Percentiles rank a stretch among this genome's conserved stretches.
Conservation (phyloP, 2,888 invertebrate genomes). For the Lymantria monacha region DNA sequence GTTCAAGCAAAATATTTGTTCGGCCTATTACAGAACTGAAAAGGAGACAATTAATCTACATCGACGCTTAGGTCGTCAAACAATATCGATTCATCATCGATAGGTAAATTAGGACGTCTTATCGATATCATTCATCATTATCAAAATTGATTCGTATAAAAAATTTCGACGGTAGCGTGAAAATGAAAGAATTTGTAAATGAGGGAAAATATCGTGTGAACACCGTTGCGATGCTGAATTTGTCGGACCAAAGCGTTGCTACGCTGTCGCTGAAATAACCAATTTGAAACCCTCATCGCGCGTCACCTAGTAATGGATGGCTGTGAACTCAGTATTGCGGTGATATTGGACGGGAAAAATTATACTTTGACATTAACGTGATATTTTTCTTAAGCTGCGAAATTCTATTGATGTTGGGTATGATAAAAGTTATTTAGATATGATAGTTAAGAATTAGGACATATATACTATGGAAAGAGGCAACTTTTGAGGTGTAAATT, state of each 20-base stretch:
- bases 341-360: slow-evolving; percentile 38
- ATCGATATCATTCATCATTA: slow-evolving; percentile 11
- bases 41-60: slow-evolving; percentile 6
- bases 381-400: slow-evolving; percentile 18
- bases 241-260: slow-evolving; percentile 33
- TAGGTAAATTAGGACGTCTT: slow-evolving; percentile 11
- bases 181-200: slow-evolving; percentile 7
- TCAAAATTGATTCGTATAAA: slow-evolving; percentile 8
- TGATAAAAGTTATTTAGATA: too few relatives aligned
- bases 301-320: slow-evolving; percentile 56
- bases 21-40: too few relatives aligned
- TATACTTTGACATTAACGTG: slow-evolving; percentile 33
- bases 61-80: slow-evolving; percentile 16
- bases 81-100: slow-evolving; percentile 19
- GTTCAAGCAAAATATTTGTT: too few relatives aligned
- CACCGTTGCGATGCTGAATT: slow-evolving; percentile 26
- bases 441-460: too few relatives aligned
- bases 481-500: too few relatives aligned
- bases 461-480: too few relatives aligned
- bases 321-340: slow-evolving; percentile 35
- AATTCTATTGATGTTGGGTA: slow-evolving; percentile 13
- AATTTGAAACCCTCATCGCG: slow-evolving; percentile 58
- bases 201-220: slow-evolving; percentile 16
- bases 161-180: slow-evolving; percentile 1
- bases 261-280: slow-evolving; percentile 47